Percentiles rank a stretch among this genome's conserved stretches.
Evolutionary conservation across 2,797 vertebrate genomes (phyloP).

Genomic region (Chaetodon trifasciatus): DNA sequence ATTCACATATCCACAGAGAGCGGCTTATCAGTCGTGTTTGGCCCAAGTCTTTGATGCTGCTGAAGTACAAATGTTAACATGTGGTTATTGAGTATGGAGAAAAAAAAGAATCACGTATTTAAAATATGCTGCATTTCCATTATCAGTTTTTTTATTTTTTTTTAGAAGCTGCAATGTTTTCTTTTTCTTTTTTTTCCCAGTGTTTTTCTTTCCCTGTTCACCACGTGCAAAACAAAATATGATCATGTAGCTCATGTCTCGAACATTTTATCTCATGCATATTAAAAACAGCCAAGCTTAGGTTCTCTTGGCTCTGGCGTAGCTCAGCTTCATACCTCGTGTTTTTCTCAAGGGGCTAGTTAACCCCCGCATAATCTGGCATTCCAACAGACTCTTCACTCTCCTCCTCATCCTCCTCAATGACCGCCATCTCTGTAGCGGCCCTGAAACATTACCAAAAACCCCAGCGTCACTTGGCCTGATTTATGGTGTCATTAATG

Average conservation of each 20-base stretch:
- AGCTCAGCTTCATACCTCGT: constrained; percentile 52
- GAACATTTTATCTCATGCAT: constrained; percentile 49
- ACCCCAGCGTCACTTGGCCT: constrained; percentile 92
- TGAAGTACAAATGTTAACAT: constrained; percentile 70
- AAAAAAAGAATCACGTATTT: constrained; percentile 33
- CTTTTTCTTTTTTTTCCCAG: background rate
- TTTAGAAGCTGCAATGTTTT: background rate
- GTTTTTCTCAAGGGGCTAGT: constrained; percentile 71
- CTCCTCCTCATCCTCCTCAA: constrained; percentile 79
- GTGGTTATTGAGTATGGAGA: constrained; percentile 47
- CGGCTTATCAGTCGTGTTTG: constrained; percentile 78
- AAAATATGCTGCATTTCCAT: constrained; percentile 44
- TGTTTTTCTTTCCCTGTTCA: constrained; percentile 10
- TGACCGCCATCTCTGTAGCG: constrained; percentile 73
- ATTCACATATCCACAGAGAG: constrained; percentile 76
- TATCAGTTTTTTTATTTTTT: background rate
- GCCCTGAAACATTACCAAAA: constrained; percentile 93
- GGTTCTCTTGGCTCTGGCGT: constrained; percentile 56
- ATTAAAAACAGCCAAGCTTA: constrained; percentile 55
- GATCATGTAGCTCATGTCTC: constrained; percentile 40
- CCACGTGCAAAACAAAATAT: constrained; percentile 39
- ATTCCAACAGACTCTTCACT: constrained; percentile 76
- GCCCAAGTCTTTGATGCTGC: constrained; percentile 72
- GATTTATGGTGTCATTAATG: constrained; percentile 99
- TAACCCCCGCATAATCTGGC: constrained; percentile 81